phyloP scores from a whole-genome alignment of 2,888 invertebrate genomes.

The Nomada ferruginata region DNA sequence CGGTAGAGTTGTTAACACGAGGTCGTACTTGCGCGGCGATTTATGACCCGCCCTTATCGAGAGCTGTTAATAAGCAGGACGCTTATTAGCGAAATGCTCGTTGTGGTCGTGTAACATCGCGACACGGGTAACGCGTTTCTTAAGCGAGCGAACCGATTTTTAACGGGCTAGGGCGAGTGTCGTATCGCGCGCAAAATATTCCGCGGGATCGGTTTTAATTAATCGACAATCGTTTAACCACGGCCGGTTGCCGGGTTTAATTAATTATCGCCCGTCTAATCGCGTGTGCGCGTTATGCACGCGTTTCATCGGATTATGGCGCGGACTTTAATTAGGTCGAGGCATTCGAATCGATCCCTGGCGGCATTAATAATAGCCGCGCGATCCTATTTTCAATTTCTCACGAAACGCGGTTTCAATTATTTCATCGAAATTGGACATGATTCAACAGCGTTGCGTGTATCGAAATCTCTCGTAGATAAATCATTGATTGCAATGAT shows the following conservation, averaged over 20 bases:
- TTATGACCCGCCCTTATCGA: not conserved
- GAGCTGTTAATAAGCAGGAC: not conserved
- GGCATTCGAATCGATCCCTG: constrained; percentile 16
- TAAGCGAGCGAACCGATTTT: constrained; percentile 34
- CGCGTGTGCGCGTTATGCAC: constrained; percentile 38
- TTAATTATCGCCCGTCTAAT: constrained; percentile 59
- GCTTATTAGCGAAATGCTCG: not conserved
- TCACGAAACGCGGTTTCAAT: constrained; percentile 34
- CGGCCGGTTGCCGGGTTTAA: constrained; percentile 46
- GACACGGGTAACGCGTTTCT: no score
- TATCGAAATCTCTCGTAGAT: not conserved
- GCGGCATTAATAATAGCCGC: constrained; percentile 38
- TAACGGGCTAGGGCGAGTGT: constrained; percentile 34
- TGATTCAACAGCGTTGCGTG: not conserved
- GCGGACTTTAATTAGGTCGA: constrained; percentile 53
- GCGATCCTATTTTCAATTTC: constrained; percentile 35
- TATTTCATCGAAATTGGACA: constrained; percentile 10
- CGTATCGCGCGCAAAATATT: constrained; percentile 37
- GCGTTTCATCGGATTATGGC: constrained; percentile 48
- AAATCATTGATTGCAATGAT: constrained; percentile 10
- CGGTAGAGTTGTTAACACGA: not conserved
- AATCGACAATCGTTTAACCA: constrained; percentile 54
- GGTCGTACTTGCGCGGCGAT: not conserved
- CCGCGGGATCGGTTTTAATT: constrained; percentile 46
- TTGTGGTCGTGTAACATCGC: not conserved